phyloP scores from a whole-genome alignment of 2,113 vertebrate species.

The Phylloscopus whistleri region DNA sequence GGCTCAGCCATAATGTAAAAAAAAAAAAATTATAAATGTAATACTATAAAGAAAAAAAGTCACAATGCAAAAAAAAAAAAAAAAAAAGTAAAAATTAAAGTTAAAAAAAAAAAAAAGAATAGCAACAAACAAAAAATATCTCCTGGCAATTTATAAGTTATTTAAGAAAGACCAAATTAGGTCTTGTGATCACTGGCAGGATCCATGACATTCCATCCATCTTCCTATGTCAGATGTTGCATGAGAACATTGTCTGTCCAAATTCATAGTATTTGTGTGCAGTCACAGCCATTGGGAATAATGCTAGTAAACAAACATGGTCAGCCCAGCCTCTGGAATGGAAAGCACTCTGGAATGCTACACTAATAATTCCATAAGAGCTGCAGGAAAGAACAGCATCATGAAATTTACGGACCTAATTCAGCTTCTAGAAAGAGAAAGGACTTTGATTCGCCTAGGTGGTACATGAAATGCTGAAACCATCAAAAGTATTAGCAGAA shows the following conservation, averaged over 20 bases:
- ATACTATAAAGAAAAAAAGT: neutral
- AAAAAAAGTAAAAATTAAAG: neutral
- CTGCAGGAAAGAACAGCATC: neutral
- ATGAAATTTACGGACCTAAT: neutral
- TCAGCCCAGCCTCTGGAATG: neutral
- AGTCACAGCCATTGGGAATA: neutral
- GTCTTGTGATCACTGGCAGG: neutral
- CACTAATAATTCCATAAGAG: neutral
- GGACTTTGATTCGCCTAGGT: neutral
- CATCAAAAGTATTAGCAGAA: neutral
- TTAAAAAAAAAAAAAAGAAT: rapidly evolving
- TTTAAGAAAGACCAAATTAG: rapidly evolving
- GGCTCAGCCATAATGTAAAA: neutral
- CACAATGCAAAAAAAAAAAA: neutral
- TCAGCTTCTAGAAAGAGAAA: neutral
- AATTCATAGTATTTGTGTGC: neutral
- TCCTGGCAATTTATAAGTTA: neutral
- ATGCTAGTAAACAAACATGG: neutral
- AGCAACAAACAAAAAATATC: neutral
- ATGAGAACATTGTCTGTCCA: neutral
- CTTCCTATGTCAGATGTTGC: neutral
- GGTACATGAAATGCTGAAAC: neutral
- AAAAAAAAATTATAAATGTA: neutral
- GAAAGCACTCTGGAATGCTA: neutral
- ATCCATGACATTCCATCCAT: neutral